Conservation (phyloP, 2,888 invertebrate species). For the Dryomyza anilis region DNA sequence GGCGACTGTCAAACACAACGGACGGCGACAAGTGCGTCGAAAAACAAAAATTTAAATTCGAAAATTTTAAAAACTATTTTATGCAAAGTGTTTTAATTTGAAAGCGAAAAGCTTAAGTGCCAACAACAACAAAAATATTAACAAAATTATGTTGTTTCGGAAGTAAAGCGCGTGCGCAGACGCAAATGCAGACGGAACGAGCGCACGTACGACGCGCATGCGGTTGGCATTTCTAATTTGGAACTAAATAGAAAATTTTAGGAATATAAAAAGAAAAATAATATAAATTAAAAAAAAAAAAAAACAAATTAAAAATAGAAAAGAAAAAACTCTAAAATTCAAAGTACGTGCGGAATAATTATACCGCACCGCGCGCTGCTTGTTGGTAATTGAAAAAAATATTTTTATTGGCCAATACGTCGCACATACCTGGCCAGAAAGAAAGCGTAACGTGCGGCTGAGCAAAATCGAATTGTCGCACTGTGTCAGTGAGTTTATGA, state of each 20-base stretch:
- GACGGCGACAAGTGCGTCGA: conserved; percentile 35
- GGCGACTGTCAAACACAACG: conserved; percentile 50
- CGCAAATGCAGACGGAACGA: background rate
- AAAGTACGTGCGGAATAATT: background rate
- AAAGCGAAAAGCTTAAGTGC: too few relatives aligned
- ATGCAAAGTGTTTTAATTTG: too few relatives aligned
- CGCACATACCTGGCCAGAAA: too few relatives aligned
- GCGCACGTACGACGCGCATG: conserved; percentile 8
- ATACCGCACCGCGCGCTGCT: background rate
- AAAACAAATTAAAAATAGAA: background rate
- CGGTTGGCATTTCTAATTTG: conserved; percentile 1
- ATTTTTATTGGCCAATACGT: background rate
- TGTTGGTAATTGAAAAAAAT: background rate
- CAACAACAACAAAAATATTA: background rate
- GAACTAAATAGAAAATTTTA: background rate
- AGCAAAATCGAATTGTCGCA: conserved; percentile 2
- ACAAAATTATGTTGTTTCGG: conserved; percentile 24
- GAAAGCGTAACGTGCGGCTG: conserved; percentile 2
- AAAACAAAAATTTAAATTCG: background rate
- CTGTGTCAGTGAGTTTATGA: conserved; percentile 18
- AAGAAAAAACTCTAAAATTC: background rate
- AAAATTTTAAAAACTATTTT: too few relatives aligned
- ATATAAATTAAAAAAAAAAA: conserved; percentile 7
- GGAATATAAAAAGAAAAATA: conserved; percentile 6
- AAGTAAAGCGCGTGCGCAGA: conserved; percentile 2